Conservation (phyloP, 2,113 vertebrate species). For the Albula goreensis region DNA sequence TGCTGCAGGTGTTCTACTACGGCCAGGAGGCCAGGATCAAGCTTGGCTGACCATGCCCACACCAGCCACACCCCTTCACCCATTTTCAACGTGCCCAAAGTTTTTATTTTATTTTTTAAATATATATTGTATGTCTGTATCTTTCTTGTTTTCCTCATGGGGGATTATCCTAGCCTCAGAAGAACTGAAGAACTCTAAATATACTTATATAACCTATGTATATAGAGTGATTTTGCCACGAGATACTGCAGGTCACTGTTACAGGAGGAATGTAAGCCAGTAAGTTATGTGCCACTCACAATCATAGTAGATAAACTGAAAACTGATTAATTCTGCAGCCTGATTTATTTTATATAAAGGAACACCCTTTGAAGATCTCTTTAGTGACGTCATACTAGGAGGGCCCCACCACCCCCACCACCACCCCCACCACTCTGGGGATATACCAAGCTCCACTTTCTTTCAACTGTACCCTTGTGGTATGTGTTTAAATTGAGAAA, state of each 20-base stretch:
- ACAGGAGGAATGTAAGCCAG: not conserved
- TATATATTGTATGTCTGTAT: not conserved
- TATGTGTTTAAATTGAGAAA: not conserved
- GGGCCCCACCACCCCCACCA: no score
- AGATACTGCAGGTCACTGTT: no score
- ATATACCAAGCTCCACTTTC: not conserved
- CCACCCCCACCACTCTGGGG: not conserved
- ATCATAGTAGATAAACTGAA: not conserved
- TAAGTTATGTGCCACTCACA: not conserved
- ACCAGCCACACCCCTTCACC: not conserved
- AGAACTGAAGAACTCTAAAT: no score
- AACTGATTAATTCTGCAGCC: no score
- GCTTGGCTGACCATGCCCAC: constrained; percentile 52
- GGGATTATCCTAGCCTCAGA: no score
- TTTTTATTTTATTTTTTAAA: not conserved
- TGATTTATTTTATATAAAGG: not conserved
- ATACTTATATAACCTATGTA: no score
- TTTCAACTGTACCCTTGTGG: no score
- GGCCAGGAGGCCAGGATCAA: constrained; percentile 60
- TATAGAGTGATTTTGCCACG: not conserved
- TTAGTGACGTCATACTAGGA: not conserved
- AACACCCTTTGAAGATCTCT: not conserved
- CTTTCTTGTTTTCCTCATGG: no score
- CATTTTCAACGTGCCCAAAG: not conserved
- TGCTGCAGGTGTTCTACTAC: constrained; percentile 74